Evolutionary conservation across 2,888 invertebrate genomes (phyloP).

Genomic region (Hesperia comma): DNA sequence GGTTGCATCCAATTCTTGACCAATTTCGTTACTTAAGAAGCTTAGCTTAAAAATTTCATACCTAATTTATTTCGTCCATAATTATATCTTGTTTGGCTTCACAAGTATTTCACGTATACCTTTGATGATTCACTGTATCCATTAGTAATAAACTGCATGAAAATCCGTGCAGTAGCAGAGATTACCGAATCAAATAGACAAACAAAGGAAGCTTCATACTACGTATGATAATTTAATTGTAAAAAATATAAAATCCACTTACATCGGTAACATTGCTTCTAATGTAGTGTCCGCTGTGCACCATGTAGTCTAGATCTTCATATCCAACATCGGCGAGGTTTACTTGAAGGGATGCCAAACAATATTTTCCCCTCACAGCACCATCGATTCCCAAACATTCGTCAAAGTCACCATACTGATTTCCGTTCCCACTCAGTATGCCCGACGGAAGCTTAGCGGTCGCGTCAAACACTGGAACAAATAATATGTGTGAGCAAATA

Average conservation of each 20-base stretch:
- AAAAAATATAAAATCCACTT: slow-evolving; percentile 52
- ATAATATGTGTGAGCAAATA: slow-evolving; percentile 16
- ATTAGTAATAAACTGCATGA: too few relatives aligned
- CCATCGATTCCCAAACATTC: slow-evolving; percentile 85
- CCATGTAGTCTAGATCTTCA: slow-evolving; percentile 66
- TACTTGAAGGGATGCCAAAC: slow-evolving; percentile 84
- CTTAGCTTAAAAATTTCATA: too few relatives aligned
- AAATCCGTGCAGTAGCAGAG: too few relatives aligned
- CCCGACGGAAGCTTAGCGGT: slow-evolving; percentile 88
- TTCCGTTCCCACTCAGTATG: slow-evolving; percentile 86
- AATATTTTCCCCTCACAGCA: slow-evolving; percentile 86
- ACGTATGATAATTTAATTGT: too few relatives aligned
- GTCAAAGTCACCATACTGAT: slow-evolving; percentile 89
- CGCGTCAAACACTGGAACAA: slow-evolving; percentile 87
- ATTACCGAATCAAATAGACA: too few relatives aligned
- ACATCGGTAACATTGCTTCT: slow-evolving; percentile 82
- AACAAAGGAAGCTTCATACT: too few relatives aligned
- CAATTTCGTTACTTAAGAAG: too few relatives aligned
- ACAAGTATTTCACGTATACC: too few relatives aligned
- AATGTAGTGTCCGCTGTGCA: slow-evolving; percentile 82
- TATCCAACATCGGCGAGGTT: slow-evolving; percentile 59
- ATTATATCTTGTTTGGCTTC: too few relatives aligned
- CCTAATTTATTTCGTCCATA: too few relatives aligned
- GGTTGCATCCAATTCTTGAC: too few relatives aligned
- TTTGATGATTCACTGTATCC: too few relatives aligned